Evolutionary conservation across 2,113 vertebrate genomes (phyloP).

Genomic region (Leptobrachium ailaonicum): DNA sequence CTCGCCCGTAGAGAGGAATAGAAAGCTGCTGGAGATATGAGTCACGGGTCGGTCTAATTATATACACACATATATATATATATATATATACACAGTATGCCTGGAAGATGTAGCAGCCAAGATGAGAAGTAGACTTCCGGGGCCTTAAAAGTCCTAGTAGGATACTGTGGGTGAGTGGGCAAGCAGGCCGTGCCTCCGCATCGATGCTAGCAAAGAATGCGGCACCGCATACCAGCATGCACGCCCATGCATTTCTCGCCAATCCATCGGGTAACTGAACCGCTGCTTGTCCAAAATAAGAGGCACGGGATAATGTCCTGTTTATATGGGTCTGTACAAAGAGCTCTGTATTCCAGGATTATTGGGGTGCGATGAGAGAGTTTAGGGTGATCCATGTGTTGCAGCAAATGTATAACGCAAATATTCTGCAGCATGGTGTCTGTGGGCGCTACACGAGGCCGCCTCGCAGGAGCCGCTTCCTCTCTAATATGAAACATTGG

Average conservation of each 20-base stretch:
- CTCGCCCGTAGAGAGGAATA: slow-evolving; percentile 23
- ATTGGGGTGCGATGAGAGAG: no score
- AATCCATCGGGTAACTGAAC: not conserved
- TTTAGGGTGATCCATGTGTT: no score
- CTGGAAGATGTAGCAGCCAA: slow-evolving; percentile 4
- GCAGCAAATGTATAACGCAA: no score
- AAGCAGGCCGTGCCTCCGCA: not conserved
- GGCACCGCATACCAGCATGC: no score
- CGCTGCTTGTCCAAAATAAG: not conserved
- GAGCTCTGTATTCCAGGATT: no score
- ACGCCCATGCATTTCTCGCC: no score
- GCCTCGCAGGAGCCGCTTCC: no score
- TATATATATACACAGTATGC: not conserved
- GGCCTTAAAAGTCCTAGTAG: slow-evolving; percentile 18
- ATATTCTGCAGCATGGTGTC: no score
- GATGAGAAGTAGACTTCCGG: slow-evolving; percentile 8
- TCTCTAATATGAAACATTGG: no score
- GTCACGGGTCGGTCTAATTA: slow-evolving; percentile 24
- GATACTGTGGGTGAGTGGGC: not conserved
- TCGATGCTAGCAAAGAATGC: not conserved
- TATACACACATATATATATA: not conserved
- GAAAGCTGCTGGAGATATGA: slow-evolving; percentile 5
- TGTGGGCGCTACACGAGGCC: no score
- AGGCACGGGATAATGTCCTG: not conserved
- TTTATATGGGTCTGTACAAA: no score